These are phyloP conservation scores for Melanostoma mellinum DNA, from an alignment of 2,888 invertebrate genomes.

Conservation along the genomic window DNA sequence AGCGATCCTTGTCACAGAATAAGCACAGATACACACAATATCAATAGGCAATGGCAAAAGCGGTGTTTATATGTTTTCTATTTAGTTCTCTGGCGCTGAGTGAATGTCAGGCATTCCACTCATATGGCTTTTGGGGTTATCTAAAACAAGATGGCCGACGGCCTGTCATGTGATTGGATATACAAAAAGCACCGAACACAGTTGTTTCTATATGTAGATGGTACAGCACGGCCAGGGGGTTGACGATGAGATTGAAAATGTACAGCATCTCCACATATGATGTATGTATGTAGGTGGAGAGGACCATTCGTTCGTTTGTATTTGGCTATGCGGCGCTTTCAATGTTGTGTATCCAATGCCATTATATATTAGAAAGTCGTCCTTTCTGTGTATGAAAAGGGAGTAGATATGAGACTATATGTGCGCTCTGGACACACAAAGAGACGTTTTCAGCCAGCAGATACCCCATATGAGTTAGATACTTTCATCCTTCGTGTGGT, in stretches of 20 bases:
- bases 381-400: conserved; percentile 70
- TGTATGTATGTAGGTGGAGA: conserved; percentile 61
- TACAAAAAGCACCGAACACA: conserved; percentile 71
- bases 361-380: conserved; percentile 67
- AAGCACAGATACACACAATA: conserved; percentile 73
- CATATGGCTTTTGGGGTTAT: conserved; percentile 74
- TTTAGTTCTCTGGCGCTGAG: conserved; percentile 70
- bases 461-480: conserved; percentile 66
- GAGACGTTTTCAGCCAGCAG: conserved; percentile 54
- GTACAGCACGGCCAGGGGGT: conserved; percentile 36
- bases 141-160: conserved; percentile 78
- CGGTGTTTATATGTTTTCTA: conserved; percentile 73
- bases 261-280: conserved; percentile 66
- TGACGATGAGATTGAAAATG: conserved; percentile 36
- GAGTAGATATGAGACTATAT: conserved; percentile 52
- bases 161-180: conserved; percentile 77
- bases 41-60: conserved; percentile 73
- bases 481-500: conserved; percentile 42
- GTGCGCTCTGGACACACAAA: conserved; percentile 67
- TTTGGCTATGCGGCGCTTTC: conserved; percentile 49
- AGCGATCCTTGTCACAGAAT: conserved; percentile 69
- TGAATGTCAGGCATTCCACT: conserved; percentile 73
- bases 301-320: conserved; percentile 63
- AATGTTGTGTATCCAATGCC: conserved; percentile 68
- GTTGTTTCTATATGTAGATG: conserved; percentile 62